Base-by-base conservation (phyloP, 2,797 vertebrate genomes). In the Poecile montanus region DNA sequence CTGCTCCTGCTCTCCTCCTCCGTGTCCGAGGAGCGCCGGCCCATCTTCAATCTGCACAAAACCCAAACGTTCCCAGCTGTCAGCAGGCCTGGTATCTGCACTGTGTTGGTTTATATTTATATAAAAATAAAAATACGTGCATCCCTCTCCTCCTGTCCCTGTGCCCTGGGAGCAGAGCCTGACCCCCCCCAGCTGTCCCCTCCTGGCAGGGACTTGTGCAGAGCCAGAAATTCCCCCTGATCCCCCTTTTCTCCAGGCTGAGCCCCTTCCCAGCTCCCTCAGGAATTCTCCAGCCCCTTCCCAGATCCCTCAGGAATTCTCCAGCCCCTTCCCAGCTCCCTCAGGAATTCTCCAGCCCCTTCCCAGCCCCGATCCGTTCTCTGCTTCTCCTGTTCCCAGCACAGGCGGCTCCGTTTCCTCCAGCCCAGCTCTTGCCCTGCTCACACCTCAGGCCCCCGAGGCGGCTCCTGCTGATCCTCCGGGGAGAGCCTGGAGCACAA, bases 11-110 rank as follows among this genome's bases (percentile, higher is more conserved):
- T 98, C 93, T 99, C 99, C 73, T 99, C 98, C 80, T 99, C 99
- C 4, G 99, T 99, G 96, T 99, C 99, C 18, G 99, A 99, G 13
- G 99, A 99, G 88, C 96, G 98, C 16, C 98, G 73, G 29, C 72
- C 83, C 83, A 85, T 85, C 26, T 2, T 4, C 19, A 7, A 54
- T 25, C 87, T 94, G 81, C 7, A 29, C 50, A 29, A 66, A 95
- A 74, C 60, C 56, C 87, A 29, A 16, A 51, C 76, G 7, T 4
- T 30, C 77, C 50, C 14, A 10, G 6, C 57, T 29, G 76, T 40
- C 25, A 90, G n/a, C 16, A 48, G 48, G 21, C 13, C 44, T 25
- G 54, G 7, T 13, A 10, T 2, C 75, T n/a, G 25, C 18, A 2
- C 8, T 2, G 29, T 0, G 1, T 5, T 53, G 38, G 7, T 50